phyloP scores from a whole-genome alignment of 2,888 invertebrate genomes.

The Zygothrica quintamaculata region DNA sequence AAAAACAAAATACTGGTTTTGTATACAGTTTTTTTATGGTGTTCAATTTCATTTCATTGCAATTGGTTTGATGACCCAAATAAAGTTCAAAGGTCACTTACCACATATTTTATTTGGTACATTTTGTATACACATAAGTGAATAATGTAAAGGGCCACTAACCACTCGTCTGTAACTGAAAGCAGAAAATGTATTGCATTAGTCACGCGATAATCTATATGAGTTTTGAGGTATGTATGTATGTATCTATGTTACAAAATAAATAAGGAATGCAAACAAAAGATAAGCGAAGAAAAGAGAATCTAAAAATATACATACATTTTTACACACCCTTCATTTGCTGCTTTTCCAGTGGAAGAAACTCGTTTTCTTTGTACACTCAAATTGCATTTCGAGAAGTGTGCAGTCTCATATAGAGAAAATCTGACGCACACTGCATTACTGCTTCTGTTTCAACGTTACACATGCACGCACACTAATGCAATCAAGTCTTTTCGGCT shows the following conservation, averaged over 20 bases:
- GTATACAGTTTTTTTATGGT: neutral
- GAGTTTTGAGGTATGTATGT: constrained; percentile 15
- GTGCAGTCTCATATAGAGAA: constrained; percentile 67
- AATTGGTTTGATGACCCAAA: constrained; percentile 33
- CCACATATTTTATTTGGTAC: constrained; percentile 17
- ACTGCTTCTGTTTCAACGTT: constrained; percentile 1
- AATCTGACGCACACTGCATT: constrained; percentile 50
- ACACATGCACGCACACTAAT: constrained; percentile 29
- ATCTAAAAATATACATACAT: constrained; percentile 46
- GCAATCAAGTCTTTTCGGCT: constrained; percentile 60
- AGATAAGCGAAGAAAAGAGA: constrained; percentile 38
- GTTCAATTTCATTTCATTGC: constrained; percentile 7
- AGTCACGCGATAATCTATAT: constrained; percentile 20
- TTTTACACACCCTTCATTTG: constrained; percentile 65
- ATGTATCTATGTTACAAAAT: constrained; percentile 16
- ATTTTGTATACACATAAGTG: constrained; percentile 16
- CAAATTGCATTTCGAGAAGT: constrained; percentile 52
- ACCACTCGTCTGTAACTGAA: constrained; percentile 18
- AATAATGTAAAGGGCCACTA: constrained; percentile 1
- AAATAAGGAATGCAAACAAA: constrained; percentile 30
- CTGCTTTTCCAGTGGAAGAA: constrained; percentile 59
- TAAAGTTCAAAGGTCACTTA: constrained; percentile 49
- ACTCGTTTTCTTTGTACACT: constrained; percentile 73
- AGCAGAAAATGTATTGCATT: constrained; percentile 21
- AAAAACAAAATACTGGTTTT: too few relatives aligned